Evolutionary conservation across 2,888 invertebrate genomes (phyloP).

Genomic region (Parasteatoda lunata): DNA sequence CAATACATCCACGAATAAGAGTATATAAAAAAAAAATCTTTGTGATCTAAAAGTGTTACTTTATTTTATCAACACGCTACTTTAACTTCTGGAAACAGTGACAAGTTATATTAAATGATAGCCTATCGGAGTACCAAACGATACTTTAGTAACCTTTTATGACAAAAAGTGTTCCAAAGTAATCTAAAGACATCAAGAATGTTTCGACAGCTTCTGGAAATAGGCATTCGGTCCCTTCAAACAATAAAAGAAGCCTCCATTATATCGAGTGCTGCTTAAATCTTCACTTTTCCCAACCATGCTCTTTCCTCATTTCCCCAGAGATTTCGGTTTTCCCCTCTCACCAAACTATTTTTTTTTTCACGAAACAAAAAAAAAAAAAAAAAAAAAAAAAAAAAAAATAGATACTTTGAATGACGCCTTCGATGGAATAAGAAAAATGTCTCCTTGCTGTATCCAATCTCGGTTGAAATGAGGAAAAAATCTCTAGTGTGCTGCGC

Average conservation of each 20-base stretch:
- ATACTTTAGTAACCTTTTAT: slow-evolving; percentile 6
- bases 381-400: too few species aligned
- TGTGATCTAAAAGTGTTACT: too few species aligned
- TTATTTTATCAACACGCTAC: too few species aligned
- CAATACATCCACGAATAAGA: too few species aligned
- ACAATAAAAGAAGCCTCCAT: slow-evolving; percentile 12
- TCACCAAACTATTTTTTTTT: too few species aligned
- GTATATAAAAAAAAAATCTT: too few species aligned
- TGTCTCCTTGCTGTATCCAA: background rate
- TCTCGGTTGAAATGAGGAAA: background rate
- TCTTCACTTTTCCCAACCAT: slow-evolving; percentile 19
- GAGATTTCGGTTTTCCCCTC: slow-evolving; percentile 22
- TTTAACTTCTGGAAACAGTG: too few species aligned
- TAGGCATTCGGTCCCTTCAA: slow-evolving; percentile 12
- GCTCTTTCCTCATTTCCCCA: slow-evolving; percentile 53
- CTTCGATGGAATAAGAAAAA: background rate
- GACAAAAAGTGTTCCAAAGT: slow-evolving; percentile 11
- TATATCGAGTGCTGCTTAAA: slow-evolving; percentile 42
- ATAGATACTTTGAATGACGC: background rate
- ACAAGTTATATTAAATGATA: too few species aligned
- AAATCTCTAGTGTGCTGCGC: background rate
- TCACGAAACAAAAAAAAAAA: too few species aligned
- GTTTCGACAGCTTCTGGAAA: background rate
- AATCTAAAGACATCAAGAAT: background rate
- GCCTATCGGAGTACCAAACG: too few species aligned